Evolutionary conservation across 1,140 invertebrate species (phyloP).

Genomic region (Radopholus similis): DNA sequence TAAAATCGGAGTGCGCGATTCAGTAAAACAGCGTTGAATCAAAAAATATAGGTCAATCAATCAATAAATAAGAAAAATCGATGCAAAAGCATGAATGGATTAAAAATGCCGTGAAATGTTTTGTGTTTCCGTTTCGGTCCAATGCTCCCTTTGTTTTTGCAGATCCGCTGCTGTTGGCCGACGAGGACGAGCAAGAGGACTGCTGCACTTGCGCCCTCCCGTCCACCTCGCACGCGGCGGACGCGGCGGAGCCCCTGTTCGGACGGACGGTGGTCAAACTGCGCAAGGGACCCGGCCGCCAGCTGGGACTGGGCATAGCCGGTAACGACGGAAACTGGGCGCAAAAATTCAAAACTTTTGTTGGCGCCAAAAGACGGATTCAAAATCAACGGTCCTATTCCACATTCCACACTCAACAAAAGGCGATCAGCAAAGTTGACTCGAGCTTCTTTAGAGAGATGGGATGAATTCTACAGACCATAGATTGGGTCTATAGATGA

Average conservation of each 20-base stretch:
- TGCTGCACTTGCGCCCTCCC: neutral
- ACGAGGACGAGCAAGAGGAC: neutral
- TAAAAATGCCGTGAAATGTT: neutral
- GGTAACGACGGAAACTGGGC: conserved; percentile 16
- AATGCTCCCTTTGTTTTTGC: neutral
- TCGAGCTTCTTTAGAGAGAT: too few species aligned
- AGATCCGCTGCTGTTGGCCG: neutral
- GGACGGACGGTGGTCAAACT: conserved; percentile 19
- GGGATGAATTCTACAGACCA: too few species aligned
- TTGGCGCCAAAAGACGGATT: neutral
- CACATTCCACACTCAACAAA: conserved; percentile 24
- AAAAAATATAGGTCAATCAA: too few species aligned
- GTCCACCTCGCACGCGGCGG: neutral
- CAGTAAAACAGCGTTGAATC: too few species aligned
- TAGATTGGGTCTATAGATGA: neutral
- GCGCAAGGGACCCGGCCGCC: conserved; percentile 15
- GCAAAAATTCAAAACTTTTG: neutral
- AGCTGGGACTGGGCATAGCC: conserved; percentile 39
- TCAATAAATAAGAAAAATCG: neutral
- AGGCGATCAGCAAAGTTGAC: too few species aligned
- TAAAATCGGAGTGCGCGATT: too few species aligned
- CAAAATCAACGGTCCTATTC: conserved; percentile 5
- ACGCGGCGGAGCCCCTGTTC: neutral
- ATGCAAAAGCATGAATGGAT: neutral
- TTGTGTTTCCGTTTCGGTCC: neutral